phyloP scores from a whole-genome alignment of 35 echinoderm and acorn worm genomes.

The Patiria miniata region DNA sequence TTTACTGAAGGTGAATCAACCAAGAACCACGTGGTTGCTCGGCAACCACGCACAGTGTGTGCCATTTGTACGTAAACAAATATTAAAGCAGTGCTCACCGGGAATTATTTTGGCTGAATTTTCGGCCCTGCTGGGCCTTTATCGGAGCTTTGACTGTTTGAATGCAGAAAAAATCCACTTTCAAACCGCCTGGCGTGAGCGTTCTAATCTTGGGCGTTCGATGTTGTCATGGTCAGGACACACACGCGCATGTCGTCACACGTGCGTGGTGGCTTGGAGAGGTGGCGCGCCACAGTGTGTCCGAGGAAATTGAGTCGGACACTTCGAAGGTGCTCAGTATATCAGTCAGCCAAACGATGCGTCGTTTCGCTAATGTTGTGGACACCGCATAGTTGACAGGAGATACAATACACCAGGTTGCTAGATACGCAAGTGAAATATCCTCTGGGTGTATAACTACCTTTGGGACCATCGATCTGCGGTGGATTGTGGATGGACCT shows the following conservation, averaged over 20 bases:
- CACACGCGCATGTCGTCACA: slow-evolving; percentile 1
- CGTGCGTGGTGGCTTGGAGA: background rate
- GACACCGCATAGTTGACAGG: slow-evolving; percentile 15
- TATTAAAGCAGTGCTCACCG: background rate
- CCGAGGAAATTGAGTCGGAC: slow-evolving; percentile 32
- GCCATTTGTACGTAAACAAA: too few relatives aligned
- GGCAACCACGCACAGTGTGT: too few relatives aligned
- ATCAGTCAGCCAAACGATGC: slow-evolving; percentile 29
- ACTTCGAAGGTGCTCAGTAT: slow-evolving; percentile 36
- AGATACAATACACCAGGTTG: slow-evolving; percentile 35
- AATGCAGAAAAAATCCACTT: background rate
- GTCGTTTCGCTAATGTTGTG: slow-evolving; percentile 43
- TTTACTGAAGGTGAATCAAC: too few relatives aligned
- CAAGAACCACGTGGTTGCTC: too few relatives aligned
- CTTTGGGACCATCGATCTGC: too few relatives aligned
- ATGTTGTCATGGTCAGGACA: background rate
- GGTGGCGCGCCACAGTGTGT: slow-evolving; percentile 31
- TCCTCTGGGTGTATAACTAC: too few relatives aligned
- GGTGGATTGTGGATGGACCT: too few relatives aligned
- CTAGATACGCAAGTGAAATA: slow-evolving; percentile 16
- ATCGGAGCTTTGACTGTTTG: background rate
- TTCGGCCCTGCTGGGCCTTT: background rate
- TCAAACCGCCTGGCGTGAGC: background rate
- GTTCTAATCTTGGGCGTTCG: background rate
- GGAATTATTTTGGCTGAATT: background rate